A percentile compares a stretch with the other conserved stretches of the same genome.
Evolutionary conservation across 1,140 invertebrate species (phyloP).

Genomic region (Littorina saxatilis): DNA sequence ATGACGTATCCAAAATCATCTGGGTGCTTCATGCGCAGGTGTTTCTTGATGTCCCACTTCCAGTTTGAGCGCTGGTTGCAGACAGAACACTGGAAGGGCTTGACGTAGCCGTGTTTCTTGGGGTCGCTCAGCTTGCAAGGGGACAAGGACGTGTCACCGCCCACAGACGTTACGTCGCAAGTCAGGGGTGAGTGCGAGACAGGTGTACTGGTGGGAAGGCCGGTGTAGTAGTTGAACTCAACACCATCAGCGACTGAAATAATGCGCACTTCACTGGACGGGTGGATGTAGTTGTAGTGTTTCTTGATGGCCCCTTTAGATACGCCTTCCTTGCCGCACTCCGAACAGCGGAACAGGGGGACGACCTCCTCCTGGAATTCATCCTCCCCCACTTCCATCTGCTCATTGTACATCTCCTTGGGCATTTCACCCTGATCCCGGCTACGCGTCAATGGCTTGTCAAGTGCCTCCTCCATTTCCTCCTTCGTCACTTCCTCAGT

Average conservation of each 20-base stretch:
- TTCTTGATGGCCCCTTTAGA: conserved; percentile 67
- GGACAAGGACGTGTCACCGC: not conserved
- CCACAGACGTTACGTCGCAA: not conserved
- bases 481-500: too few relatives aligned
- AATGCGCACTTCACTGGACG: conserved; percentile 64
- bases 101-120: conserved; percentile 68
- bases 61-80: conserved; percentile 95
- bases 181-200: conserved; percentile 23
- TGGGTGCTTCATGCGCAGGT: conserved; percentile 66
- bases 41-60: conserved; percentile 92
- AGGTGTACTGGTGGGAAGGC: not conserved
- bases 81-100: conserved; percentile 94
- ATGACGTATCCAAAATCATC: conserved; percentile 77
- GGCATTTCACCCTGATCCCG: conserved; percentile 90
- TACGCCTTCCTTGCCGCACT: conserved; percentile 63
- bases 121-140: conserved; percentile 34
- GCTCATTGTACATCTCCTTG: not conserved
- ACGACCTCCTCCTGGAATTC: not conserved
- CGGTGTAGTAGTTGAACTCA: conserved; percentile 50
- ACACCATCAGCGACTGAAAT: conserved; percentile 58
- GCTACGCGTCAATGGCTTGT: conserved; percentile 60
- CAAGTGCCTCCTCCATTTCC: conserved; percentile 76
- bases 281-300: conserved; percentile 71
- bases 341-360: conserved; percentile 64
- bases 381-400: not conserved